These are phyloP conservation scores for Chlorops oryzae DNA, from an alignment of 1,140 invertebrate species.

Conservation along the genomic window DNA sequence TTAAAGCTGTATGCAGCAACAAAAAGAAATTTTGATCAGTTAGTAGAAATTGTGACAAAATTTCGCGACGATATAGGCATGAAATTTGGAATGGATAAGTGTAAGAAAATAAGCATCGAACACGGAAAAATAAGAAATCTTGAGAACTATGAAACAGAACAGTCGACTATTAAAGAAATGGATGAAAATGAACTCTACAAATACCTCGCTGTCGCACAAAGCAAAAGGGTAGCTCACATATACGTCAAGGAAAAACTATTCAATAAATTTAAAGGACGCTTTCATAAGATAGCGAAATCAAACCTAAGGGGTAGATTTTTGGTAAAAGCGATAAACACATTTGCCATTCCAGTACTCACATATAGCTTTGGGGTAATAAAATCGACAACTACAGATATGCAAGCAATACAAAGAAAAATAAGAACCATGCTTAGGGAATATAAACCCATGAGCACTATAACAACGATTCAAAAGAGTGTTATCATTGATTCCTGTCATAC, in stretches of 20 bases:
- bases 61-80: background rate
- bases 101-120: background rate
- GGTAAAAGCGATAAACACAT: background rate
- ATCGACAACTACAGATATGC: background rate
- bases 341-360: background rate
- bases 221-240: background rate
- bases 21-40: background rate
- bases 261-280: background rate
- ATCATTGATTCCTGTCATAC: no score
- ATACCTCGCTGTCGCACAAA: background rate
- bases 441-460: no score
- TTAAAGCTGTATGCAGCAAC: background rate
- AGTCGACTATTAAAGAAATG: background rate
- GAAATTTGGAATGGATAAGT: background rate
- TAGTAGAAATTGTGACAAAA: background rate
- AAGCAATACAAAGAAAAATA: background rate
- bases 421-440: background rate
- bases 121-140: background rate
- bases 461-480: no score
- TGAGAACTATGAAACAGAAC: no score
- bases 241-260: background rate
- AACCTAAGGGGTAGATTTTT: background rate
- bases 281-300: background rate
- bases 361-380: background rate
- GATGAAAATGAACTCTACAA: slow-evolving; percentile 1